Base-by-base conservation (phyloP, 2,888 invertebrate species). In the Apodemia zela region DNA sequence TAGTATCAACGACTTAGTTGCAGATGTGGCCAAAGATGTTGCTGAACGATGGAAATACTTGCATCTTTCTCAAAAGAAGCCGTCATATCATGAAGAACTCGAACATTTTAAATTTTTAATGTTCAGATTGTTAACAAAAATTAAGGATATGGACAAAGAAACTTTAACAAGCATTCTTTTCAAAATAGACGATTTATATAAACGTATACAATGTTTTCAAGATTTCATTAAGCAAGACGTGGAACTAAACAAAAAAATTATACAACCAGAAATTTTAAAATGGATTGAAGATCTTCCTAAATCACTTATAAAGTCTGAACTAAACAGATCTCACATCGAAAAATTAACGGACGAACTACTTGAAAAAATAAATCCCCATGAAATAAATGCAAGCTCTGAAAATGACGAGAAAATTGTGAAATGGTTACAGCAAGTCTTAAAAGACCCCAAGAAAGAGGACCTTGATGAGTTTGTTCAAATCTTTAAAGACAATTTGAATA, bases 91-190 rank as follows among this genome's bases (percentile, higher is more conserved):
- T 13, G 59, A 66, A n/a, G 68, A 69, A 29, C n/a, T 69, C 11
- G 68, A 69, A 49, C 54, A 67, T 51, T 60, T 69, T 17, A 67
- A 66, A 59, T 69, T 66, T 59, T 62, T 65, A 63, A 66, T 67
- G 62, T 69, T 62, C 62, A 66, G 65, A 6, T 25, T 21, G 25
- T 15, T 54, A 15, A 25, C 15, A 15, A 63, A 62, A 62, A 63
- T 47, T 65, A 35, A 63, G 63, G 29, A 62, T 64, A 54, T 42
- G 63, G 3, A 59, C 18, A n/a, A 58, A 59, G 62, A 67, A 59
- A 15, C 33, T 33, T 59, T 67, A 51, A 63, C 59, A 11, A n/a
- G 33, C 6, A 59, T 65, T 3, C 61, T 66, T 38, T 59, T 42
- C 8, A 66, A 63, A 62, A 63, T 65, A 21, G 33, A 42, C 15